A percentile compares a stretch with the other conserved stretches of the same genome.
Conservation (phyloP, 2,888 invertebrate genomes). For the Nomada lathburiana region DNA sequence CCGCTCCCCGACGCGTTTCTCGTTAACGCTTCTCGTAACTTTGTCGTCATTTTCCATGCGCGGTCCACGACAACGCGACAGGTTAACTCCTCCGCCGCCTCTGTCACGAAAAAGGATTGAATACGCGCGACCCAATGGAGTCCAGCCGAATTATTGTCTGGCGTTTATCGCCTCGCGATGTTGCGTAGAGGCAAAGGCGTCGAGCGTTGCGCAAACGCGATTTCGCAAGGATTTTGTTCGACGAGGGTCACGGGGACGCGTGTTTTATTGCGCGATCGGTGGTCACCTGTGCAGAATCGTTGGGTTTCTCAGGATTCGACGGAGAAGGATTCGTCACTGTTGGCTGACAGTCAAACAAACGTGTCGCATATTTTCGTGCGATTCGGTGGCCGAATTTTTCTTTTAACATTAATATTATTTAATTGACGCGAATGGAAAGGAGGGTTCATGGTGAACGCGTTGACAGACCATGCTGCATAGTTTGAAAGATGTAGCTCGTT, state of each 20-base stretch:
- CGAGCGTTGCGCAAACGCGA: conserved; percentile 18
- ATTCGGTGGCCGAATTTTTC: no score
- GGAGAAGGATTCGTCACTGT: background rate
- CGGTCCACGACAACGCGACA: conserved; percentile 24
- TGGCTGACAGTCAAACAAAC: background rate
- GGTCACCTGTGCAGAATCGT: background rate
- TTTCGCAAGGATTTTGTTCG: conserved; percentile 9
- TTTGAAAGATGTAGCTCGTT: no score
- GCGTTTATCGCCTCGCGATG: conserved; percentile 29
- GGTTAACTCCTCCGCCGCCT: conserved; percentile 28
- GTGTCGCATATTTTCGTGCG: no score
- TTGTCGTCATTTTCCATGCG: conserved; percentile 42
- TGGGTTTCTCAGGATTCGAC: background rate
- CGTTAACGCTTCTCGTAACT: conserved; percentile 63
- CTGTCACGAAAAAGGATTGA: background rate
- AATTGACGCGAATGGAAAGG: no score
- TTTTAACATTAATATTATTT: no score
- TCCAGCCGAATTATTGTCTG: background rate
- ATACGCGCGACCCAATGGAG: no score
- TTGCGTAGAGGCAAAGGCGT: background rate
- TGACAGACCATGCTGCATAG: no score
- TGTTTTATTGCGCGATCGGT: conserved; percentile 19
- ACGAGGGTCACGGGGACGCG: background rate
- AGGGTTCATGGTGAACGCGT: no score
- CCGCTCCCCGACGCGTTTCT: conserved; percentile 42